phyloP scores from a whole-genome alignment of 1,140 invertebrate species.

The Zaprionus taronus region DNA sequence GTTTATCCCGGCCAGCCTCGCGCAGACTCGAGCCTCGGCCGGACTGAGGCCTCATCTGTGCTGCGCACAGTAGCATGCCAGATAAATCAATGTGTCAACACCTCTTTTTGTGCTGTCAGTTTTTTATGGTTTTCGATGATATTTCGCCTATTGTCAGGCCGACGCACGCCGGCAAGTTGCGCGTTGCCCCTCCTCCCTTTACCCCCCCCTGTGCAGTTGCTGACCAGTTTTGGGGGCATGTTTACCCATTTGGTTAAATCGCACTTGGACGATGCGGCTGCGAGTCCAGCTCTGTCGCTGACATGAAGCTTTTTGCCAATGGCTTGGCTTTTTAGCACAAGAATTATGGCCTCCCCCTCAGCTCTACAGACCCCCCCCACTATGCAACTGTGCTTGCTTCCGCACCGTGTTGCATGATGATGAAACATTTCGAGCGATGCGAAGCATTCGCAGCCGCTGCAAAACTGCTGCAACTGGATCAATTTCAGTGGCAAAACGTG shows the following conservation, averaged over 20 bases:
- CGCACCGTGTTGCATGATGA: constrained; percentile 39
- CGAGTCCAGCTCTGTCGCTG: constrained; percentile 32
- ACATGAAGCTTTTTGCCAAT: constrained; percentile 65
- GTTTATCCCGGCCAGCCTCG: constrained; percentile 22
- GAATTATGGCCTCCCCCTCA: constrained; percentile 71
- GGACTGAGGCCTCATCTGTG: constrained; percentile 65
- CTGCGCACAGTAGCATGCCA: constrained; percentile 84
- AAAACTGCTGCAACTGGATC: constrained; percentile 76
- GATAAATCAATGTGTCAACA: constrained; percentile 85
- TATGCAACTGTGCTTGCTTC: background rate
- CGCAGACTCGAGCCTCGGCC: background rate
- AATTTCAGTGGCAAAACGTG: constrained; percentile 77
- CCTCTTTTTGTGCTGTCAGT: constrained; percentile 85
- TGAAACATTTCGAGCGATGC: constrained; percentile 76
- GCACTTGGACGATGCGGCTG: constrained; percentile 30
- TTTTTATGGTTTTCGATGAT: constrained; percentile 84
- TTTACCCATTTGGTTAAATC: constrained; percentile 77
- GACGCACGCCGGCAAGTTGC: constrained; percentile 57
- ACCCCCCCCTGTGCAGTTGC: constrained; percentile 28
- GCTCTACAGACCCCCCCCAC: background rate
- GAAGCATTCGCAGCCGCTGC: constrained; percentile 61
- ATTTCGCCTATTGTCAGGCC: constrained; percentile 83
- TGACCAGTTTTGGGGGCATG: constrained; percentile 51
- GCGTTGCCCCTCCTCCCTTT: constrained; percentile 39
- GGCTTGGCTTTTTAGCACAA: constrained; percentile 71